A percentile compares a stretch with the other conserved stretches of the same genome.
phyloP scores from a whole-genome alignment of 2,797 vertebrate genomes.

The Gambelia wislizenii region DNA sequence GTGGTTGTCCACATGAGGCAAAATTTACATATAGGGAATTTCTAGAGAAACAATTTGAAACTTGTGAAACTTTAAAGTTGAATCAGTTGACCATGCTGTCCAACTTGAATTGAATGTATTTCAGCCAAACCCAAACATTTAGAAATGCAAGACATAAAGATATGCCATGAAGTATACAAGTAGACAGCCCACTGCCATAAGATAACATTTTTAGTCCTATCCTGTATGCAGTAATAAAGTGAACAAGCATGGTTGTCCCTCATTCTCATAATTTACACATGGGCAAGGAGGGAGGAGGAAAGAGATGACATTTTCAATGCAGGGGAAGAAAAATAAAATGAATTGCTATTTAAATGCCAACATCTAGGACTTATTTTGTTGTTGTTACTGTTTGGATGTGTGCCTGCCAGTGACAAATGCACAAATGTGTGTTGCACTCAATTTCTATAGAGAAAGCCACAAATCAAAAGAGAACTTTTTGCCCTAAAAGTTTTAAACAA shows the following conservation, averaged over 20 bases:
- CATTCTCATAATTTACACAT: neutral
- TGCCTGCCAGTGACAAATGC: neutral
- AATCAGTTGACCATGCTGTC: neutral
- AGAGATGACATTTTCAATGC: neutral
- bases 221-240: neutral
- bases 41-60: neutral
- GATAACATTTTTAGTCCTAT: neutral
- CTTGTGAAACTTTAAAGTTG: neutral
- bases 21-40: neutral
- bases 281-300: too few relatives aligned
- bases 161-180: neutral
- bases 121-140: neutral
- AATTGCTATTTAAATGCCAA: neutral
- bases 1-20: neutral
- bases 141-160: neutral
- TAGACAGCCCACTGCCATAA: neutral
- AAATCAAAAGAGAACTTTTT: constrained; percentile 17
- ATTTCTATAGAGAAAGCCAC: neutral
- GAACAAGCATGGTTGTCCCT: neutral
- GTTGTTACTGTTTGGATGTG: neutral
- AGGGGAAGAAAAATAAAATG: neutral
- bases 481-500: constrained; percentile 23
- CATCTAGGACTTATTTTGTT: neutral
- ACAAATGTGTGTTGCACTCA: neutral
- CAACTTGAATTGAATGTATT: neutral